Conservation (phyloP, 2,113 vertebrate species). For the Sclerurus mexicanus region DNA sequence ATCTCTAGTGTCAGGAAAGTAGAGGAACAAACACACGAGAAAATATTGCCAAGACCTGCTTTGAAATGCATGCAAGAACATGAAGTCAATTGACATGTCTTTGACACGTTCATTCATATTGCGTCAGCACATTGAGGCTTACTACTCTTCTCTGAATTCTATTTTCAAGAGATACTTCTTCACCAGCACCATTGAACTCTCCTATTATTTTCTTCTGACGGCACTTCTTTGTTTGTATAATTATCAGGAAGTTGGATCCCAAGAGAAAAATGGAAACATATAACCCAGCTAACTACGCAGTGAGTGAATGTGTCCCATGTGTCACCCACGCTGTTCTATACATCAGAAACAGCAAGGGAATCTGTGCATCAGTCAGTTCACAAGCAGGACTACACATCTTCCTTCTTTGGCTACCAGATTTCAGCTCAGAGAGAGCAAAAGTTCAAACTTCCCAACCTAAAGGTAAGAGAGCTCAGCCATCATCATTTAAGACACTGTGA, state of each 20-base stretch:
- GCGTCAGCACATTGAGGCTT: neutral
- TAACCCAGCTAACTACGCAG: neutral
- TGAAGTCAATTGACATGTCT: neutral
- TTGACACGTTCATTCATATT: constrained; percentile 6
- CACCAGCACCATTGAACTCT: neutral
- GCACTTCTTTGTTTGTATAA: neutral
- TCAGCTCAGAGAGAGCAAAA: neutral
- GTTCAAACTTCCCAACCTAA: neutral
- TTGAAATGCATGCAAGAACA: constrained; percentile 7
- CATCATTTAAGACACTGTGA: neutral
- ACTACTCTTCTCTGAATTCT: neutral
- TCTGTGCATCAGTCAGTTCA: neutral
- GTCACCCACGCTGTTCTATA: neutral
- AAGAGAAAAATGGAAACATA: neutral
- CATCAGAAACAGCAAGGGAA: neutral
- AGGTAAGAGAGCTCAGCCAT: neutral
- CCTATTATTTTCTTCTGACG: neutral
- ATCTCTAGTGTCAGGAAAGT: neutral
- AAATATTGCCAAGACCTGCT: neutral
- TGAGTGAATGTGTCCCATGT: neutral
- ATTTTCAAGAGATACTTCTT: constrained; percentile 15
- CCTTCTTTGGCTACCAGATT: neutral
- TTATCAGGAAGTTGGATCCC: neutral
- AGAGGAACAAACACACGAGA: neutral
- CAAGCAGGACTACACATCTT: neutral